phyloP scores from a whole-genome alignment of 2,888 invertebrate species.

The Poecilobothrus nobilitatus region DNA sequence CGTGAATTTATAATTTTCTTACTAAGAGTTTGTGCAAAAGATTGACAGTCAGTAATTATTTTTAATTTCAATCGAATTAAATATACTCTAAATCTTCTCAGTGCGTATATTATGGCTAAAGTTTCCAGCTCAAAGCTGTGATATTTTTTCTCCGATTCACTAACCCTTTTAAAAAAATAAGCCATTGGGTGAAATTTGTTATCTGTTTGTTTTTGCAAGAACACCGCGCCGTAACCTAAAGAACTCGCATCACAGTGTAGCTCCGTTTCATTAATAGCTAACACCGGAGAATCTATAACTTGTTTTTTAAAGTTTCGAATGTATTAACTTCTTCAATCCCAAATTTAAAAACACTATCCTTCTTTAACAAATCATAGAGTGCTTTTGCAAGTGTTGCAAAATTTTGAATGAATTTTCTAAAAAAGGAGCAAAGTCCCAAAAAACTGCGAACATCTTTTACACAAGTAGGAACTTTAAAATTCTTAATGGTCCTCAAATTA shows the following conservation, averaged over 20 bases:
- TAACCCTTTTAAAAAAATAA: slow-evolving; percentile 29
- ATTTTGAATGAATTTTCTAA: slow-evolving; percentile 29
- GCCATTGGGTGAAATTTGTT: slow-evolving; percentile 28
- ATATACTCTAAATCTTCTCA: slow-evolving; percentile 27
- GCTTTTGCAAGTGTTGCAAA: slow-evolving; percentile 28
- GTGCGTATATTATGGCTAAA: slow-evolving; percentile 26
- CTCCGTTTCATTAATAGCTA: slow-evolving; percentile 30
- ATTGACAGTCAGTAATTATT: slow-evolving; percentile 28
- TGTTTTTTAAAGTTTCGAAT: slow-evolving; percentile 20
- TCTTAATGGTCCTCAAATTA: slow-evolving; percentile 15
- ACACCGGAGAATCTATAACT: slow-evolving; percentile 24
- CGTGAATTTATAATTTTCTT: slow-evolving; percentile 25
- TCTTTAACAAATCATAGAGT: slow-evolving; percentile 26
- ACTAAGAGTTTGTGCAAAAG: slow-evolving; percentile 23
- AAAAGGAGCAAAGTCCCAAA: slow-evolving; percentile 20
- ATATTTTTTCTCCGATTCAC: slow-evolving; percentile 26
- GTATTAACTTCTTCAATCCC: slow-evolving; percentile 14
- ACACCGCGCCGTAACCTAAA: slow-evolving; percentile 27
- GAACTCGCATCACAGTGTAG: slow-evolving; percentile 30
- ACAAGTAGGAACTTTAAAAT: slow-evolving; percentile 22
- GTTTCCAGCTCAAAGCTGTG: slow-evolving; percentile 30
- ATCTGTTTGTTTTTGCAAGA: slow-evolving; percentile 26
- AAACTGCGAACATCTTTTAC: slow-evolving; percentile 25
- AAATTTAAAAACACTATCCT: slow-evolving; percentile 17
- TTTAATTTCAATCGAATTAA: slow-evolving; percentile 25